Evolutionary conservation across 1,140 invertebrate genomes (phyloP), one percentile per base, ranked within the genome.

Genomic region (Musca domestica): DNA sequence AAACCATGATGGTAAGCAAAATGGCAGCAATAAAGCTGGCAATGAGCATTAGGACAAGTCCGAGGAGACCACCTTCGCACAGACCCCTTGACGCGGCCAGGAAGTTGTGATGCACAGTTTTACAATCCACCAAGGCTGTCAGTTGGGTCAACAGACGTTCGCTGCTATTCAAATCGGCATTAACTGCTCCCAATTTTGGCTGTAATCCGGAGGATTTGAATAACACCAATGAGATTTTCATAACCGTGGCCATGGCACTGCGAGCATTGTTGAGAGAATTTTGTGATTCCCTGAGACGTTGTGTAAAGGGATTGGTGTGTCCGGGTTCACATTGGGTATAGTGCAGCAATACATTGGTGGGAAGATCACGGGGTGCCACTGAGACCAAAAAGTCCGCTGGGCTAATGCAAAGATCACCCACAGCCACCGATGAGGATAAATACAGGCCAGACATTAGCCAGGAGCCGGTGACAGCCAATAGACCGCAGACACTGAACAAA

Each of bases 401-500:
- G 67, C 92, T 91, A 71, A 86, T 94, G 84, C 92, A 81, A 84
- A 90, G 84, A 88, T 88, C 83, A 83, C 87, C 92, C 69, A 94
- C 91, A 46, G 91, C 89, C 74, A 95, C 92, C 56, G 91, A 89
- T 14, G 88, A 87, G 22, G 91, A 90, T 61, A 95, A 83, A 82
- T 95, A 93, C 23, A 95, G 76, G 54, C 93, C 94, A 20, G 92
- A 90, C 84, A 93, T 89, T 64, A 94, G 84, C 91, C 93, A 96
- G 70, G 93, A 95, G 69, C 93, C 89, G 71, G 95, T 95, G n/a
- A 96, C 89, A 49, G 93, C 93, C 69, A 95, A 88, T 64, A 96
- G 83, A 27, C 93, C 94, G 74, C 94, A 92, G 34, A 95, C 93
- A 74, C 90, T 89, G 64, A 76, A 82, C 68, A 80, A 56, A 52